Conservation (phyloP, 1,140 invertebrate genomes). For the Amyelois transitella region DNA sequence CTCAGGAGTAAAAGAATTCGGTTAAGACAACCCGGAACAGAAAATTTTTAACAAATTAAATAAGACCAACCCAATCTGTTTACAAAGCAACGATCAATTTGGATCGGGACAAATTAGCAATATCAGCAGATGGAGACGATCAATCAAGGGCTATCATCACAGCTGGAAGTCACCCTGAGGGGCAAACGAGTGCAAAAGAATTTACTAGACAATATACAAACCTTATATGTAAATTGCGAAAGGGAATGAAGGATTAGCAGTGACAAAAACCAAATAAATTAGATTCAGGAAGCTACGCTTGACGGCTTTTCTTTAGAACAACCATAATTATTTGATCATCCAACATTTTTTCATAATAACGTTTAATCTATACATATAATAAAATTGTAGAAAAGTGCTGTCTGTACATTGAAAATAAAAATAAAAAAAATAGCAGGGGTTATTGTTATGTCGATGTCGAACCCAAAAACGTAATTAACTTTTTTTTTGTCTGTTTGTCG, state of each 20-base stretch:
- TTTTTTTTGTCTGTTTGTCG: too few species aligned
- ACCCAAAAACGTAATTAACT: too few species aligned
- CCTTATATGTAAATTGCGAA: background rate
- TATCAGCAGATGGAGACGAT: background rate
- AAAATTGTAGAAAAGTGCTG: too few species aligned
- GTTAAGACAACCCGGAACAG: background rate
- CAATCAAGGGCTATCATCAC: constrained; percentile 3
- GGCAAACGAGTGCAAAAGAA: background rate
- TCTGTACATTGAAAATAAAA: too few species aligned
- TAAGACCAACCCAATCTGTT: background rate
- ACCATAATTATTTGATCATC: too few species aligned
- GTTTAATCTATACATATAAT: too few species aligned
- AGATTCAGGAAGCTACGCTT: background rate
- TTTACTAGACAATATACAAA: background rate
- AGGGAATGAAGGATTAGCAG: background rate
- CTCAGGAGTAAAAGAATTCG: constrained; percentile 11
- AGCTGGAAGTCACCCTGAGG: background rate
- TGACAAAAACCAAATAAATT: background rate
- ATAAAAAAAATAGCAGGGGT: too few species aligned
- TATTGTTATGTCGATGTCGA: too few species aligned
- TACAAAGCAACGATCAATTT: constrained; percentile 1
- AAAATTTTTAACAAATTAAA: background rate
- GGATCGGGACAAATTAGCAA: background rate
- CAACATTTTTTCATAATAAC: too few species aligned
- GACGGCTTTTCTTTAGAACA: too few species aligned